Evolutionary conservation across 1,140 invertebrate species (phyloP).

Genomic region (Lanistes nyassanus): DNA sequence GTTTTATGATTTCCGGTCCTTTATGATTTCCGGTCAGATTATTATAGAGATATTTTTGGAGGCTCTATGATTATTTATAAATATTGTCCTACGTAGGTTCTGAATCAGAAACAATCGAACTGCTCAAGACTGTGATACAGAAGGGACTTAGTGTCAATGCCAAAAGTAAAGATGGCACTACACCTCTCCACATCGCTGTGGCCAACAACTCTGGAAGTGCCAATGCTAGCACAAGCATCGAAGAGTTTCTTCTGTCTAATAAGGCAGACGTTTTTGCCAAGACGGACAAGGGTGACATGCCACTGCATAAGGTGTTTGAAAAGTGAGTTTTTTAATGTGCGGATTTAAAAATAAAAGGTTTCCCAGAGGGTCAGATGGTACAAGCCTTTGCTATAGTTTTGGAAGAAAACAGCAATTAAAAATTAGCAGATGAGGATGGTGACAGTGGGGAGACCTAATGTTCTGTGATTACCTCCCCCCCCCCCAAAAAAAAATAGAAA

Average conservation of each 20-base stretch:
- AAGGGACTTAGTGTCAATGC: slow-evolving; percentile 51
- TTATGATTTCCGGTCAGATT: too few species aligned
- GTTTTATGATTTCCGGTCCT: too few species aligned
- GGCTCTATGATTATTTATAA: slow-evolving; percentile 17
- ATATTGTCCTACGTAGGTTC: slow-evolving; percentile 54
- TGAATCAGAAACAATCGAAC: slow-evolving; percentile 44
- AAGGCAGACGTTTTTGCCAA: slow-evolving; percentile 54
- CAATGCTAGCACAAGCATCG: slow-evolving; percentile 56
- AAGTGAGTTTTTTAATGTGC: slow-evolving; percentile 36
- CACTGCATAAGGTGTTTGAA: slow-evolving; percentile 69
- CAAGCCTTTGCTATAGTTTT: too few species aligned
- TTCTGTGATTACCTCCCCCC: too few species aligned
- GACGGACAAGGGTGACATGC: slow-evolving; percentile 43
- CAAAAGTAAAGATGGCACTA: slow-evolving; percentile 42
- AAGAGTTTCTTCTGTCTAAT: slow-evolving; percentile 55
- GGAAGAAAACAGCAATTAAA: too few species aligned
- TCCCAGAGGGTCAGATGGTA: too few species aligned
- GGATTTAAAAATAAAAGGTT: too few species aligned
- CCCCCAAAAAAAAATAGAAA: too few species aligned
- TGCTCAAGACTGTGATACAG: slow-evolving; percentile 47
- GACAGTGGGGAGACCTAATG: too few species aligned
- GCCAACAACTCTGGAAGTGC: slow-evolving; percentile 61
- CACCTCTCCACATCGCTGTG: slow-evolving; percentile 63
- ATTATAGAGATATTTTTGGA: neutral
- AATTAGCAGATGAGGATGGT: too few species aligned